Evolutionary conservation across 2,888 invertebrate species (phyloP), one percentile per base, ranked within the genome.

Genomic region (Pseudolycoriella hygida): DNA sequence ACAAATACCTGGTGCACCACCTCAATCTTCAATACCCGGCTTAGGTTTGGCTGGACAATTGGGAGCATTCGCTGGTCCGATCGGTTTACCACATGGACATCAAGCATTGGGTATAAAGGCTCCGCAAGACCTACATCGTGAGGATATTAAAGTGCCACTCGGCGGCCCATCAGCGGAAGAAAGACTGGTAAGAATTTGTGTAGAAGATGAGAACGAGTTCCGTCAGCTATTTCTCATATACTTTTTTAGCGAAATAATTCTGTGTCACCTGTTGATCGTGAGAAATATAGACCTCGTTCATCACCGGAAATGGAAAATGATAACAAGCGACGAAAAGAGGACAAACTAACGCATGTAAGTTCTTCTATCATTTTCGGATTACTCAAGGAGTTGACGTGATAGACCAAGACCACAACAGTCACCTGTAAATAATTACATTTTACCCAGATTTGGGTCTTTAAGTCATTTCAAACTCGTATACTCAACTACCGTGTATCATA

Each of bases 301-400:
- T 84, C 85, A 30, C 73, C 76, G 51, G 81, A 80, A 58, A 73
- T 77, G 30, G 84, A 86, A 60, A 69, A 74, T 51, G 80, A 85
- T 57, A 71, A 70, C 46, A 85, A 86, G 61, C 76, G 84, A 61
- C 84, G 85, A 67, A 80, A 80, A 70, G 85, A 86, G 69, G 87
- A 87, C 66, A 86, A 86, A 72, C 72, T 81, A 61, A 75, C 76
- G 58, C 83, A 84, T 73, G 84, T 85, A 73, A 80, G 84, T 82
- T 49, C 11, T 45, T 47, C 48, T 6, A 25, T 8, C 4, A 25
- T 6, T 25, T 25, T 25, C 4, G 4, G 25, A 25, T 25, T 25
- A 8, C n/a, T n/a, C n/a, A n/a, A n/a, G 42, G 15, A 34, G 14
- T n/a, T n/a, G n/a, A n/a, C 39, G 12, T 34, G 18, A 11, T 42